Percentiles rank a stretch among this genome's conserved stretches.
Evolutionary conservation across 2,888 invertebrate species (phyloP).

Genomic region (Camponotus fellah): DNA sequence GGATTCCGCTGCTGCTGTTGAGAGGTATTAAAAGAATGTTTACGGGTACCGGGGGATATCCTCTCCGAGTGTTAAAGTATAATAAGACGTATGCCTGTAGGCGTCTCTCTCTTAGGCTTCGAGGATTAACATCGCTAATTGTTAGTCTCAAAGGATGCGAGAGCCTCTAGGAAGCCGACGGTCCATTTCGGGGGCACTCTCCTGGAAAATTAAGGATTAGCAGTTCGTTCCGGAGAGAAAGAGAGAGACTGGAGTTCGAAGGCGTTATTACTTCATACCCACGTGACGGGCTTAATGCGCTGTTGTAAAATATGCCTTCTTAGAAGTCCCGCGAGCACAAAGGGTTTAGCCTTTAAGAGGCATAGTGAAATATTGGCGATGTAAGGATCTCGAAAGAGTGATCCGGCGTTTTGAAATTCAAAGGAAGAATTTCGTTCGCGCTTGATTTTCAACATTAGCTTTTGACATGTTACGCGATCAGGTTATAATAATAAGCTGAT

Average conservation of each 20-base stretch:
- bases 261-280: conserved; percentile 63
- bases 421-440: conserved; percentile 40
- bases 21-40: conserved; percentile 79
- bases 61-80: conserved; percentile 76
- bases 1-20: conserved; percentile 33
- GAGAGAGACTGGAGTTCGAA: conserved; percentile 55
- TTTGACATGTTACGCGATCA: not conserved
- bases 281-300: conserved; percentile 52
- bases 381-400: conserved; percentile 45
- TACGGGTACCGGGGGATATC: conserved; percentile 71
- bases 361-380: conserved; percentile 50
- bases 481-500: conserved; percentile 9
- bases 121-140: conserved; percentile 84
- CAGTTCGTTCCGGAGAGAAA: conserved; percentile 37
- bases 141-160: conserved; percentile 81
- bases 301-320: conserved; percentile 51
- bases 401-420: conserved; percentile 50
- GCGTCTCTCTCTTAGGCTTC: conserved; percentile 65
- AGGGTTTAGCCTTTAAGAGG: conserved; percentile 53
- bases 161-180: conserved; percentile 51
- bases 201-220: conserved; percentile 82
- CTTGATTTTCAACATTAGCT: not conserved
- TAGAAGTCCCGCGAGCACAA: conserved; percentile 47
- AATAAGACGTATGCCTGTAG: conserved; percentile 74
- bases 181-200: conserved; percentile 63